phyloP scores from a whole-genome alignment of 2,113 vertebrate genomes.

The Dasyornis broadbenti region DNA sequence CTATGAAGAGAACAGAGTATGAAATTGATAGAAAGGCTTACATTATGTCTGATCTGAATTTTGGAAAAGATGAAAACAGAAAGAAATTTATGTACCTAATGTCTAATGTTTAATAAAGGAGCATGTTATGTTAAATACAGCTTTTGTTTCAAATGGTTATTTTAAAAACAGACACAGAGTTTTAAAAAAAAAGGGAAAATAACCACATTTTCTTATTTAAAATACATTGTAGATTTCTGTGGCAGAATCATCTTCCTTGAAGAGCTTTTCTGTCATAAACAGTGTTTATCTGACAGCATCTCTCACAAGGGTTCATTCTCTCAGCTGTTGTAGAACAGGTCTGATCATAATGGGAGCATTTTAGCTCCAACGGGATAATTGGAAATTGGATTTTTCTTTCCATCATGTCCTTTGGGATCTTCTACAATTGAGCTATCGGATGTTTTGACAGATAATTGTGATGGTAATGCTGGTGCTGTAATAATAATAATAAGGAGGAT shows the following conservation, averaged over 20 bases:
- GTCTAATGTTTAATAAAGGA: neutral
- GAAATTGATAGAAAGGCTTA: neutral
- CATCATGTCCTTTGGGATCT: neutral
- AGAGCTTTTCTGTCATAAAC: fast-evolving
- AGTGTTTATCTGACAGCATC: neutral
- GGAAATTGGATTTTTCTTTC: constrained; percentile 16
- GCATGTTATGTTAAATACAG: neutral
- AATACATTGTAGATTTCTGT: neutral
- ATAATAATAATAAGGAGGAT: neutral
- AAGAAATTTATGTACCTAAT: neutral
- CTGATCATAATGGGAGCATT: neutral
- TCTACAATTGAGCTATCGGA: neutral
- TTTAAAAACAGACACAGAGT: neutral
- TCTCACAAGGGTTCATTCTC: neutral
- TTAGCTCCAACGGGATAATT: neutral
- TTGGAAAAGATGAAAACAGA: neutral
- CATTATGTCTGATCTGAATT: neutral
- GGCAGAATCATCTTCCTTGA: neutral
- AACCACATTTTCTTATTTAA: fast-evolving
- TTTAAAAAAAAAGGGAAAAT: fast-evolving
- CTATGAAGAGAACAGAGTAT: neutral
- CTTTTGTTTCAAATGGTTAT: neutral
- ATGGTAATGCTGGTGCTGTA: neutral
- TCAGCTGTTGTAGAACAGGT: neutral
- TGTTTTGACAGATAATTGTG: neutral